Base-by-base conservation (phyloP, 2,113 vertebrate species). In the Platichthys flesus region DNA sequence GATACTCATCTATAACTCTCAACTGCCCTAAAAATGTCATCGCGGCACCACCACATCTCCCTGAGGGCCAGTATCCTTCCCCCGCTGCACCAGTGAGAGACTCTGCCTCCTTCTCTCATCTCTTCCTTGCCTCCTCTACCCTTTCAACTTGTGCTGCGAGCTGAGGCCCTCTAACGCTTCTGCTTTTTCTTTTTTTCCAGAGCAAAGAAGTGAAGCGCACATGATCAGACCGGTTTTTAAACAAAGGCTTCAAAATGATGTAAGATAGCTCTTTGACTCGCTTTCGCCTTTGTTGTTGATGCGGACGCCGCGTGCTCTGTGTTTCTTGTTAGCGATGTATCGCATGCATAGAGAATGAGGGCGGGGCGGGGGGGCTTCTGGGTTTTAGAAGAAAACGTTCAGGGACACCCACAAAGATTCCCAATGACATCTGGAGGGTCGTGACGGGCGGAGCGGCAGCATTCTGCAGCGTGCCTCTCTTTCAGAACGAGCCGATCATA, bases 11-110 rank as follows among this genome's bases (percentile, higher is more conserved):
- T 87, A 90, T 93, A 93, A 93, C 93, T 93, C 90, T 85, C 85
- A 61, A 89, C 82, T 93, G 93, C 91, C 92, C 94, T 88, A 93
- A 94, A 95, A 94, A 91, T 91, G 93, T 95, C 93, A 94, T 80
- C 14, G 54, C 66, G 16, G 90, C 83, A 76, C 77, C 82, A 75
- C 63, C 77, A 68, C 49, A 67, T 85, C 84, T 92, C 93, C 92
- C 93, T 23, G 31, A 85, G 91, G 91, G 87, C 89, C 74, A 42
- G 78, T 74, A 71, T 81, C 77, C 78, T 81, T 80, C 79, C 74
- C 67, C 67, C 63, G 71, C 84, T 85, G 86, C 68, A 76, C 80
- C 79, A 84, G 74, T 4, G 71, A 86, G 82, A 85, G 74, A 59
- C 57, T 57, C 1, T 55, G 59, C 73, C 69, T 62, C 49, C 61